Evolutionary conservation across 1,140 invertebrate species (phyloP).

Genomic region (Ceratosolen solmsi): DNA sequence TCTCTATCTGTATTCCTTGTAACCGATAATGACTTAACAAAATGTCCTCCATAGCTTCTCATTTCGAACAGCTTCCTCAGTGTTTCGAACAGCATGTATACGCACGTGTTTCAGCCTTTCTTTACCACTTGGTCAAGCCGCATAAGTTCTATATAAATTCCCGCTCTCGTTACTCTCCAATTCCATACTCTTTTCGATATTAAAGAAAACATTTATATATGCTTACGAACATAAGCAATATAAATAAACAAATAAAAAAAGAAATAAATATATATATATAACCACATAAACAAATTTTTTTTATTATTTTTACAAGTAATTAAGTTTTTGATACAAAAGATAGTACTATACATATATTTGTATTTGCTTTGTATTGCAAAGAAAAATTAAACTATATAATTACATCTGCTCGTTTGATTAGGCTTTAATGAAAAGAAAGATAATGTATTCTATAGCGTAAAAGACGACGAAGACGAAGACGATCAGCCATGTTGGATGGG

Average conservation of each 20-base stretch:
- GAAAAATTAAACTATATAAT: not conserved
- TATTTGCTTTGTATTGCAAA: not conserved
- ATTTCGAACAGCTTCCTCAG: slow-evolving; percentile 10
- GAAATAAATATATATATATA: no score
- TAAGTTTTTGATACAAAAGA: no score
- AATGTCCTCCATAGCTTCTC: slow-evolving; percentile 58
- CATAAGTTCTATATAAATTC: not conserved
- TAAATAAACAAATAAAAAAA: no score
- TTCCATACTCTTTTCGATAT: no score
- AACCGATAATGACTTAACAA: slow-evolving; percentile 69
- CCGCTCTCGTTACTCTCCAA: not conserved
- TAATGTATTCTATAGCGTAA: not conserved
- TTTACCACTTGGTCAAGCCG: not conserved
- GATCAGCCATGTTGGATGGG: slow-evolving; percentile 69
- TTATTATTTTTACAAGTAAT: no score
- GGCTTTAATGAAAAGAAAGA: not conserved
- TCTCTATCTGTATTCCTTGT: slow-evolving; percentile 65
- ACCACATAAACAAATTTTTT: no score
- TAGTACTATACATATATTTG: no score
- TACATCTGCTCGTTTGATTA: not conserved
- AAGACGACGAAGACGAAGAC: slow-evolving; percentile 14
- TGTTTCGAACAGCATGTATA: not conserved
- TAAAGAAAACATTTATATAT: no score
- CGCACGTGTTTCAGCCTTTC: not conserved
- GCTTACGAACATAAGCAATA: no score